phyloP scores from a whole-genome alignment of 2,113 vertebrate genomes.

The Dasyornis broadbenti region DNA sequence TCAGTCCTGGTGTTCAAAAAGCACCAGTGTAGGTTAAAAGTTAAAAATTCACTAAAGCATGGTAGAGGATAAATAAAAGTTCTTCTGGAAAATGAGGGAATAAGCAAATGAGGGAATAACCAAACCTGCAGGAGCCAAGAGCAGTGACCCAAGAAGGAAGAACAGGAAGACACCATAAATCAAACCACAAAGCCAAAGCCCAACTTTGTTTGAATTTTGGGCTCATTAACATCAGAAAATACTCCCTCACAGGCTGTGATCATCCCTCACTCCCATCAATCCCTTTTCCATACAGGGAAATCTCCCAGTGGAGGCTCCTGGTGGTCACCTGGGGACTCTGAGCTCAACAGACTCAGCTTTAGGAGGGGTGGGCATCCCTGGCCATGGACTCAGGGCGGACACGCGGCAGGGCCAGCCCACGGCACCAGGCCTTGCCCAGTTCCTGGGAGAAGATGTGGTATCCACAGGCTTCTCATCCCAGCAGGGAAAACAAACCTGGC shows the following conservation, averaged over 20 bases:
- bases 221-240: neutral
- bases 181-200: neutral
- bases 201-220: neutral
- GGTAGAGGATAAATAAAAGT: neutral
- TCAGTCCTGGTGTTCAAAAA: neutral
- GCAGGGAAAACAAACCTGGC: neutral
- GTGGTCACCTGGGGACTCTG: accelerated
- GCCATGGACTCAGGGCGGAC: neutral
- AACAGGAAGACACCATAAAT: neutral
- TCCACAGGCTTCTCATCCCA: neutral
- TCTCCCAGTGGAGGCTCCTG: neutral
- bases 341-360: neutral
- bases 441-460: neutral
- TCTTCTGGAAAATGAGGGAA: neutral
- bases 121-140: neutral
- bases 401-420: accelerated
- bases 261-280: neutral
- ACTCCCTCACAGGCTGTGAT: neutral
- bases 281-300: neutral
- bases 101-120: neutral
- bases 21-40: neutral
- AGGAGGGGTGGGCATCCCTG: neutral
- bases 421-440: neutral
- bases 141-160: neutral
- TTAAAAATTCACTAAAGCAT: neutral